Conservation (phyloP, 2,888 invertebrate genomes). For the Therioaphis trifolii region DNA sequence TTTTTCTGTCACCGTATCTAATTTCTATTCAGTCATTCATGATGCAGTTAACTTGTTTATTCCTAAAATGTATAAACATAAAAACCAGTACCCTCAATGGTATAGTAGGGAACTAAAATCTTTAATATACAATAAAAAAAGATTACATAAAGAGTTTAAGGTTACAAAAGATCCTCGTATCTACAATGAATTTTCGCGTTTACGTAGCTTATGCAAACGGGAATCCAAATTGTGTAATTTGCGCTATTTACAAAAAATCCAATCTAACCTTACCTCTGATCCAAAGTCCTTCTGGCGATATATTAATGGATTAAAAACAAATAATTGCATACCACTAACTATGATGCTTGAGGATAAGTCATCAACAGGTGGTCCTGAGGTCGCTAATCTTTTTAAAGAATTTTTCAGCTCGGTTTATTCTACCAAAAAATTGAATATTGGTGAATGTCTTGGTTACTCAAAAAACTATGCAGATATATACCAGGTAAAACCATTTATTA, state of each 20-base stretch:
- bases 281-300: slow-evolving; percentile 12
- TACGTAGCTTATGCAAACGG: slow-evolving; percentile 2
- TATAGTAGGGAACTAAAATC: slow-evolving; percentile 25
- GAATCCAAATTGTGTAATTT: slow-evolving; percentile 12
- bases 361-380: background rate
- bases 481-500: background rate
- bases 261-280: background rate
- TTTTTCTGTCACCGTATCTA: slow-evolving; percentile 17
- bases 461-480: slow-evolving; percentile 4
- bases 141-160: slow-evolving; percentile 7
- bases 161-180: background rate
- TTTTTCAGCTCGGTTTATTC: slow-evolving; percentile 2
- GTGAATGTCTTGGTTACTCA: background rate
- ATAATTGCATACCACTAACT: slow-evolving; percentile 8
- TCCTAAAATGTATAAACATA: slow-evolving; percentile 22
- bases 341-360: background rate
- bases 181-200: slow-evolving; percentile 32
- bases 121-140: slow-evolving; percentile 1
- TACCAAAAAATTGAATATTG: background rate
- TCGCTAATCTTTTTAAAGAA: background rate
- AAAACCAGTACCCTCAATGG: slow-evolving; percentile 22
- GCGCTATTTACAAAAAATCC: slow-evolving; percentile 15
- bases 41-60: background rate
- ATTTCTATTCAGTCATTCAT: slow-evolving; percentile 28
- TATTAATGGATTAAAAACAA: background rate